A percentile compares a stretch with the other conserved stretches of the same genome.
These are phyloP conservation scores for Drosophila kuntzei DNA, from an alignment of 2,888 invertebrate species.

Conservation along the genomic window DNA sequence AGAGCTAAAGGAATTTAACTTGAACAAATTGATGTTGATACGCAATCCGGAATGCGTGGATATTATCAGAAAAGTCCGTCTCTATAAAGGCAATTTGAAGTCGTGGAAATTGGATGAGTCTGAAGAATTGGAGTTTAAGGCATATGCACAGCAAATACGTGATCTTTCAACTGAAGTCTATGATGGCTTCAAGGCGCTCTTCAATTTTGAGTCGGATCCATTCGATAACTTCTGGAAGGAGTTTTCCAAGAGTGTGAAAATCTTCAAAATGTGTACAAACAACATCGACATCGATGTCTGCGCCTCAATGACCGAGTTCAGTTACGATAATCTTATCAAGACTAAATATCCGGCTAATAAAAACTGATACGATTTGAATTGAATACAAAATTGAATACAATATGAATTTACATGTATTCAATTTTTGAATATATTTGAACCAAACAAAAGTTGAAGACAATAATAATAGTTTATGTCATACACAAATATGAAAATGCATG, in stretches of 20 bases:
- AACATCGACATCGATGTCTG: constrained; percentile 85
- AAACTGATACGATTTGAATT: no score
- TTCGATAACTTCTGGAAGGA: constrained; percentile 90
- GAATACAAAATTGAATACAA: no score
- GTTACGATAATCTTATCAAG: constrained; percentile 71
- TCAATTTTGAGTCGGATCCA: constrained; percentile 86
- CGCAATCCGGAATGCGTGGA: constrained; percentile 93
- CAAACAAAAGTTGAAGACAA: no score
- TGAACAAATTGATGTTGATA: constrained; percentile 91
- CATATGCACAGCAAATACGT: constrained; percentile 90
- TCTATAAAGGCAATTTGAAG: constrained; percentile 92
- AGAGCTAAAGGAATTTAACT: constrained; percentile 85
- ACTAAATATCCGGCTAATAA: constrained; percentile 42
- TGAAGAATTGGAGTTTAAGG: constrained; percentile 88
- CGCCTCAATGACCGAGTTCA: constrained; percentile 76
- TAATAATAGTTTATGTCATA: no score
- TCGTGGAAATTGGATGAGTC: constrained; percentile 89
- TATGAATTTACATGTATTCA: no score
- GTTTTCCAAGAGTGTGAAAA: constrained; percentile 89
- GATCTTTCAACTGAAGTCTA: constrained; percentile 88
- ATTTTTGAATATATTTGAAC: no score
- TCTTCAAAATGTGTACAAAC: constrained; percentile 89
- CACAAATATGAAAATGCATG: no score
- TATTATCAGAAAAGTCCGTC: constrained; percentile 91
- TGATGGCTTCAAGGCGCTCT: constrained; percentile 86